Conservation (phyloP, 2,888 invertebrate genomes). For the Napeogenes inachia region DNA sequence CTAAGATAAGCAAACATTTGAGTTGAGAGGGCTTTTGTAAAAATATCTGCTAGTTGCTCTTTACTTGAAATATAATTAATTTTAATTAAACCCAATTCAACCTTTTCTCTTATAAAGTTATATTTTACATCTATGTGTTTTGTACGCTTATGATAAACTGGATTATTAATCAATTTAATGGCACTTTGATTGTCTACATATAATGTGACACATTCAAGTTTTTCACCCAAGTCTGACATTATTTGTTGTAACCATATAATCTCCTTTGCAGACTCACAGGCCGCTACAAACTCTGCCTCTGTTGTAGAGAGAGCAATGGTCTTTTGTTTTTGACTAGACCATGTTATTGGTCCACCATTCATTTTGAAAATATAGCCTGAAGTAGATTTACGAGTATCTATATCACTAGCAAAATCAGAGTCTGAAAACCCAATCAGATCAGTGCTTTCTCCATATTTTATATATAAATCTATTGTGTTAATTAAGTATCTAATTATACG, state of each 20-base stretch:
- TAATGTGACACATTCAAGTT: constrained; percentile 7
- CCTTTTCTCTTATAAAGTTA: constrained; percentile 32
- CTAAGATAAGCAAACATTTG: too few species aligned
- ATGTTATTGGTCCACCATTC: constrained; percentile 36
- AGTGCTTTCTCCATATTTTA: constrained; percentile 27
- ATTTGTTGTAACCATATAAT: constrained; percentile 29
- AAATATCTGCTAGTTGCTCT: too few species aligned
- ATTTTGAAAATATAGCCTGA: constrained; percentile 35
- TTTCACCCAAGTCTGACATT: constrained; percentile 23
- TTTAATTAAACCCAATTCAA: neutral
- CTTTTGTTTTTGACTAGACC: constrained; percentile 32
- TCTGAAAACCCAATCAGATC: constrained; percentile 34
- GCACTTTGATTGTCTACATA: constrained; percentile 34
- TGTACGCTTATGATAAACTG: constrained; percentile 32
- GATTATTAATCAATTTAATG: constrained; percentile 34
- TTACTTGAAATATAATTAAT: too few species aligned
- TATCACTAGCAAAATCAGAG: constrained; percentile 35
- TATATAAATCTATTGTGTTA: constrained; percentile 33
- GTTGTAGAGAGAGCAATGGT: constrained; percentile 31
- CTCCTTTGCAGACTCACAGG: constrained; percentile 29
- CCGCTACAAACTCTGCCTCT: constrained; percentile 31
- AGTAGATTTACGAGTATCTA: constrained; percentile 35
- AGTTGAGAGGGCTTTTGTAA: too few species aligned
- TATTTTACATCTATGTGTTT: constrained; percentile 35
- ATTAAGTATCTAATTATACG: constrained; percentile 32